These are phyloP conservation scores for Hozukius guyotensis DNA, from an alignment of 2,797 vertebrate genomes.

Conservation along the genomic window DNA sequence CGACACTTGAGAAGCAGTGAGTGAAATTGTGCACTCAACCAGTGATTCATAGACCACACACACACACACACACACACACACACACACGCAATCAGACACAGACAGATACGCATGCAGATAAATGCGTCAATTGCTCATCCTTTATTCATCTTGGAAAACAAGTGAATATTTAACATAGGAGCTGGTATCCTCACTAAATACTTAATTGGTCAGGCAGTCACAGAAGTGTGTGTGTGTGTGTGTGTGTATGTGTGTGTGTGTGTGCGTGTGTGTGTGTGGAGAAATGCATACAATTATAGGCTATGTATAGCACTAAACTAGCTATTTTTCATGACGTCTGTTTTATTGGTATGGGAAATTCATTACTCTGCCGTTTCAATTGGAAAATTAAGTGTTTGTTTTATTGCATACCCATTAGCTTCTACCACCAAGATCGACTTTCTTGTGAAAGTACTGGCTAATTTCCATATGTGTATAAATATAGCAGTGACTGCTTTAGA, in stretches of 20 bases:
- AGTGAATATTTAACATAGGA: slow-evolving; percentile 83
- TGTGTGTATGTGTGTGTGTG: background rate
- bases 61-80: background rate
- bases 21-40: slow-evolving; percentile 32
- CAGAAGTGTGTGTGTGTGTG: slow-evolving; percentile 32
- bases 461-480: background rate
- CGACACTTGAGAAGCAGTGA: slow-evolving; percentile 25
- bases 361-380: background rate
- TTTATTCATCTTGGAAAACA: slow-evolving; percentile 86
- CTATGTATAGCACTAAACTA: background rate
- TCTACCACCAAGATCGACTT: background rate
- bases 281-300: background rate
- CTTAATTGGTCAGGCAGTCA: slow-evolving; percentile 76
- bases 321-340: background rate
- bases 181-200: slow-evolving; percentile 83
- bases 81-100: background rate
- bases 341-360: background rate
- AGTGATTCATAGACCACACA: background rate
- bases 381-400: background rate
- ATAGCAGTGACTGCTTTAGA: background rate
- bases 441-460: background rate
- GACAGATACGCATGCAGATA: slow-evolving; percentile 39
- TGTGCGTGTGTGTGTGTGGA: background rate
- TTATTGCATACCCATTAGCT: background rate
- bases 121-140: slow-evolving; percentile 80